Conservation (phyloP, 2,113 vertebrate species). For the Melanerpes formicivorus region DNA sequence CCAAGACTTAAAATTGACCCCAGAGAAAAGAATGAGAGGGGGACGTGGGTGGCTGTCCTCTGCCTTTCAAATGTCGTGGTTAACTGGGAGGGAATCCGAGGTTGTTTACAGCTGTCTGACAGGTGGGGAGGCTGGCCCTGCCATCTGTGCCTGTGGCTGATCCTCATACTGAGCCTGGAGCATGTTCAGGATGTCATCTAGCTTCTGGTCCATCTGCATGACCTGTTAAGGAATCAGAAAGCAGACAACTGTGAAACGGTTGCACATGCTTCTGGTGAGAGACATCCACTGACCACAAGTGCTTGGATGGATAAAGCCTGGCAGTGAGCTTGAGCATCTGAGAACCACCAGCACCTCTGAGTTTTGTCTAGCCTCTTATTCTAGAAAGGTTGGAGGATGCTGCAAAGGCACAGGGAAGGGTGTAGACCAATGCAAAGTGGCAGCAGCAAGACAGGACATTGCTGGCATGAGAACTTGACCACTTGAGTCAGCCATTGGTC, state of each 20-base stretch:
- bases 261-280: neutral
- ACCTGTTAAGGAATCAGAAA: slow-evolving; percentile 63
- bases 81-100: neutral
- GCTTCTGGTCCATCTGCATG: slow-evolving; percentile 71
- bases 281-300: neutral
- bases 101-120: neutral
- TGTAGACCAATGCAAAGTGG: neutral
- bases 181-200: slow-evolving; percentile 58
- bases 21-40: neutral
- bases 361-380: neutral
- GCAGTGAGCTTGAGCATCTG: neutral
- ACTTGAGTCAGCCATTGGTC: neutral
- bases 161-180: slow-evolving; percentile 47
- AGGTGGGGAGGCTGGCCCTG: slow-evolving; percentile 1
- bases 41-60: neutral
- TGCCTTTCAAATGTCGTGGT: neutral
- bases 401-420: neutral
- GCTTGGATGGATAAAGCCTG: neutral
- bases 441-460: neutral
- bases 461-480: neutral
- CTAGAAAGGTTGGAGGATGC: neutral
- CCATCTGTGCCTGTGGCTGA: neutral
- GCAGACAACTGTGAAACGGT: neutral
- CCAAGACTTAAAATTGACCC: neutral
- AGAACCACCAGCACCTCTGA: neutral